Conservation (phyloP, 1,140 invertebrate genomes). For the Bombus superbus region DNA sequence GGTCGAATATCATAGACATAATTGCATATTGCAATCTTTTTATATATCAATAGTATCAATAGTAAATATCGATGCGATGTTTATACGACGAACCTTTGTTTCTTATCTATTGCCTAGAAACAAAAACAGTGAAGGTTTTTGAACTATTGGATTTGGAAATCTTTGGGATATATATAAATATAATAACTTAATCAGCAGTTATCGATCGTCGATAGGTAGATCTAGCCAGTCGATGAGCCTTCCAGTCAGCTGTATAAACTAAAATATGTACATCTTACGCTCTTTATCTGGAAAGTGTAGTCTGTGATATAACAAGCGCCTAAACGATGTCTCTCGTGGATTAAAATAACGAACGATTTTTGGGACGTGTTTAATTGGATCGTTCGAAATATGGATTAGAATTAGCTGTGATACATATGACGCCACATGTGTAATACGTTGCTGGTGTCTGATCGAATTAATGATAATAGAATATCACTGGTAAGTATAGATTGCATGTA, state of each 20-base stretch:
- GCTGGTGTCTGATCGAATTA: background rate
- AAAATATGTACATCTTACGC: background rate
- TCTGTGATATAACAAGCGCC: constrained; percentile 2
- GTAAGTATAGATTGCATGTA: background rate
- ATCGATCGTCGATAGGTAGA: background rate
- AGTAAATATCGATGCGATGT: background rate
- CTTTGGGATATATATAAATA: background rate
- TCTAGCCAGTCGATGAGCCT: background rate
- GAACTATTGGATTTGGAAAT: background rate
- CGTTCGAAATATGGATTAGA: background rate
- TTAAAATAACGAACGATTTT: background rate
- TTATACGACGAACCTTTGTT: background rate
- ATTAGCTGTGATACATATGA: background rate
- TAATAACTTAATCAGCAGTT: background rate
- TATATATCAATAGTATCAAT: too few species aligned
- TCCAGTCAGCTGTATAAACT: constrained; percentile 27
- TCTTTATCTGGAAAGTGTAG: background rate
- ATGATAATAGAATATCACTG: background rate
- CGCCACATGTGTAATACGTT: too few species aligned
- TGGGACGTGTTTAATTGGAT: constrained; percentile 11
- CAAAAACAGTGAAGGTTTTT: too few species aligned
- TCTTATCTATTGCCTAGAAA: background rate
- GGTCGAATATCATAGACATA: too few species aligned
- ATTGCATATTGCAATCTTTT: too few species aligned
- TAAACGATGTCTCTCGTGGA: background rate